These are phyloP conservation scores for Torymus aiolomorphi DNA, from an alignment of 2,888 invertebrate species.

Conservation along the genomic window DNA sequence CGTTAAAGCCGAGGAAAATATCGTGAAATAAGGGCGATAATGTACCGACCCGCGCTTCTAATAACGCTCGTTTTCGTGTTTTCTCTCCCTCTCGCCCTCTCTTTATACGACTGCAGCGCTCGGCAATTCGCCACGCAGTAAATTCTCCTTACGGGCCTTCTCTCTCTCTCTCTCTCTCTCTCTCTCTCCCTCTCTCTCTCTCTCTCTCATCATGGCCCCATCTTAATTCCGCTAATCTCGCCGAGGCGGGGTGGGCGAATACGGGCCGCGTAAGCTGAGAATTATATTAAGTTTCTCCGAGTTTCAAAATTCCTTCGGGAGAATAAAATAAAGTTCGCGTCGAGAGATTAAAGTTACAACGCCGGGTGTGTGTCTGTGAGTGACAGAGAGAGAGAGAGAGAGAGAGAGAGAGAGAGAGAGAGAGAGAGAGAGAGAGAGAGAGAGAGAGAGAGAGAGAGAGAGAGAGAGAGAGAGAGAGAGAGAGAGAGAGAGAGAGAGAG, in stretches of 20 bases:
- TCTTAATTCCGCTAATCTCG: slow-evolving; percentile 33
- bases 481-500: no score
- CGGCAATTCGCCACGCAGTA: neutral
- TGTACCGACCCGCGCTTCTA: neutral
- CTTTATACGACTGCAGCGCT: no score
- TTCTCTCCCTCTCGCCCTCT: neutral
- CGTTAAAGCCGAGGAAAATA: neutral
- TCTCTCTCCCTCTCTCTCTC: no score
- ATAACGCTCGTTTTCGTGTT: slow-evolving; percentile 12
- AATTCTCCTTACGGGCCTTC: neutral
- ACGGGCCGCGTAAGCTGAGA: neutral
- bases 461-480: no score
- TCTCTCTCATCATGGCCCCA: neutral
- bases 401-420: no score
- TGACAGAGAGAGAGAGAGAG: no score
- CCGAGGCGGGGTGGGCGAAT: no score
- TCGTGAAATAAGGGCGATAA: neutral
- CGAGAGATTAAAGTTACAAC: slow-evolving; percentile 20
- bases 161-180: no score
- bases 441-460: no score
- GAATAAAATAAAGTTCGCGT: neutral
- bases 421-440: no score
- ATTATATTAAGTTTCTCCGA: slow-evolving; percentile 16
- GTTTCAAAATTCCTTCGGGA: neutral
- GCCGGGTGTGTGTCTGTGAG: neutral